Evolutionary conservation across 1,140 invertebrate genomes (phyloP), one percentile per base, ranked within the genome.

Genomic region (Drosophila malerkotliana): DNA sequence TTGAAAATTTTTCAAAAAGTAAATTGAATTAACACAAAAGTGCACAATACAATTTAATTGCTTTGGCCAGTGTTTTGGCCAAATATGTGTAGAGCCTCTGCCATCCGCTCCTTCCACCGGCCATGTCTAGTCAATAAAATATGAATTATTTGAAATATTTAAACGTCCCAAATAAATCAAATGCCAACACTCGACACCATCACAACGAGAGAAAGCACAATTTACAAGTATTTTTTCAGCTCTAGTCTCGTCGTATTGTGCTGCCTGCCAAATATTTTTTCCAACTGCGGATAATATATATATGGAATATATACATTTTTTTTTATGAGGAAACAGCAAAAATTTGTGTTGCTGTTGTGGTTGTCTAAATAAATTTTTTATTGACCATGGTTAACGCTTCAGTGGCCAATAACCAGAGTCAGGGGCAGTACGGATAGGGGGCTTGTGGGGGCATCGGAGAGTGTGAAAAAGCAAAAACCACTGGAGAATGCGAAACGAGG

Each of bases 321-420:
- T 66, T 60, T 66, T 72, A 84, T 83, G 71, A 51, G 76, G 62
- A 77, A 79, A 83, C 52, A 56, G 72, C 67, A 72, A 54, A 83
- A 76, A 62, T 83, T 62, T 78, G 48, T 75, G 57, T 60, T 81
- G 67, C 73, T 69, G 68, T 63, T 80, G 77, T 77, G 77, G 78
- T 87, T 81, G 82, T 87, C 77, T 87, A 87, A 87, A 87, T 87
- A 81, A 87, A 87, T 87, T 87, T 87, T 87, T 87, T 81, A 87
- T 87, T 87, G 82, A 85, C 82, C 74, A 85, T 87, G 82, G 82
- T 87, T 87, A 87, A 87, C 82, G 82, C 82, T 87, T 78, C 82
- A 87, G 45, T 81, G 82, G 66, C 48, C 78, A 87, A 87, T 87
- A 87, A 87, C 62, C 73, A 63, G 60, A 60, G 54, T 73, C 68